Percentiles rank a stretch among this genome's conserved stretches.
phyloP scores from a whole-genome alignment of 2,797 vertebrate genomes.

The Calcarius lapponicus region DNA sequence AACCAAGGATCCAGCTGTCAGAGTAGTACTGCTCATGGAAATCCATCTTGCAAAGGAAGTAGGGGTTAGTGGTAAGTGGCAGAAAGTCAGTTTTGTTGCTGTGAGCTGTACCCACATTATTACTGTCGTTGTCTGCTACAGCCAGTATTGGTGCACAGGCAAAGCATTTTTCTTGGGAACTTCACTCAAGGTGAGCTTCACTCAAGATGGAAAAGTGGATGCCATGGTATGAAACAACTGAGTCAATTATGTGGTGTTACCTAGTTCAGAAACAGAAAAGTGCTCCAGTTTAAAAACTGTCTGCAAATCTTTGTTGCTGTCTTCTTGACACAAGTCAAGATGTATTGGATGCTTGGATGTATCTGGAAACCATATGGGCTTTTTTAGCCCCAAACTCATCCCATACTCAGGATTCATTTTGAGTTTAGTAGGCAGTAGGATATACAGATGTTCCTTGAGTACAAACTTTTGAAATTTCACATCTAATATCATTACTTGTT shows the following conservation, averaged over 20 bases:
- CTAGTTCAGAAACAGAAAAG: neutral
- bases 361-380: neutral
- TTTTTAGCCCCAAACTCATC: neutral
- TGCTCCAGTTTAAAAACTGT: neutral
- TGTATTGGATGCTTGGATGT: neutral
- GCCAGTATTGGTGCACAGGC: neutral
- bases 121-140: neutral
- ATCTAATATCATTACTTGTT: neutral
- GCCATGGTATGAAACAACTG: neutral
- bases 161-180: neutral
- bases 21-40: neutral
- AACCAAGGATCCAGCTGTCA: neutral
- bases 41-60: neutral
- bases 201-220: neutral
- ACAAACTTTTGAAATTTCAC: neutral
- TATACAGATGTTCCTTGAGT: neutral
- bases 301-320: neutral
- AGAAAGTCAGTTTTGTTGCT: neutral
- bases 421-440: neutral
- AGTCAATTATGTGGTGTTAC: too few species aligned
- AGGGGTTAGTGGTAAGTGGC: neutral
- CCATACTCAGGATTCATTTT: neutral
- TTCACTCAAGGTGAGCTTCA: neutral
- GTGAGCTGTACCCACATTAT: neutral
- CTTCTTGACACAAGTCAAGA: neutral